Percentiles rank a stretch among this genome's conserved stretches.
Conservation (phyloP, 2,888 invertebrate species). For the Deroplatys truncata region DNA sequence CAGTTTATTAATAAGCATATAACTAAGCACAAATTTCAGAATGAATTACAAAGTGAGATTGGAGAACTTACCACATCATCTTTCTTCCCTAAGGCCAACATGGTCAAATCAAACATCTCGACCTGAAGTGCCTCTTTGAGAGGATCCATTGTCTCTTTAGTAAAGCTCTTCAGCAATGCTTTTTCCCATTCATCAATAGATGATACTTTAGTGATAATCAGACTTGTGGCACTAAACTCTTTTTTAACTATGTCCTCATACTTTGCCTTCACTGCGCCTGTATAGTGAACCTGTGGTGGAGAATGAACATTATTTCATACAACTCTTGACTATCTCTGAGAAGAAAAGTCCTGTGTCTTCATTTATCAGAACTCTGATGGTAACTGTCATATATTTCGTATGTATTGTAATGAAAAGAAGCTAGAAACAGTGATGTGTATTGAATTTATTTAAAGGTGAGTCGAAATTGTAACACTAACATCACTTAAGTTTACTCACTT, state of each 20-base stretch:
- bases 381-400: too few relatives aligned
- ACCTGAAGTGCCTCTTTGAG: constrained; percentile 40
- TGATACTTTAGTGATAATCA: constrained; percentile 8
- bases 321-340: too few relatives aligned
- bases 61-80: constrained; percentile 48
- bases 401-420: too few relatives aligned
- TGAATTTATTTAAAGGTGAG: too few relatives aligned
- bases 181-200: constrained; percentile 16
- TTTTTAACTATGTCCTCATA: constrained; percentile 11
- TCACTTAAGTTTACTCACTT: too few relatives aligned
- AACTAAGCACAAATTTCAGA: too few relatives aligned
- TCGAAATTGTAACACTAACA: too few relatives aligned
- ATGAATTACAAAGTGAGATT: too few relatives aligned
- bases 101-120: constrained; percentile 49
- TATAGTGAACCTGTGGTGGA: constrained; percentile 5
- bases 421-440: too few relatives aligned
- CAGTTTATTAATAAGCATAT: too few relatives aligned
- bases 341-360: too few relatives aligned
- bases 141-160: not conserved
- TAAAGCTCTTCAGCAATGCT: not conserved
- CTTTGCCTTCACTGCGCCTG: constrained; percentile 4
- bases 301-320: not conserved
- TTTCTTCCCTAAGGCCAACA: constrained; percentile 54
- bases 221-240: constrained; percentile 3
- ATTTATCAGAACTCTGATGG: too few relatives aligned